Base-by-base conservation (phyloP, 2,797 vertebrate genomes). In the Psittacula derbiana region DNA sequence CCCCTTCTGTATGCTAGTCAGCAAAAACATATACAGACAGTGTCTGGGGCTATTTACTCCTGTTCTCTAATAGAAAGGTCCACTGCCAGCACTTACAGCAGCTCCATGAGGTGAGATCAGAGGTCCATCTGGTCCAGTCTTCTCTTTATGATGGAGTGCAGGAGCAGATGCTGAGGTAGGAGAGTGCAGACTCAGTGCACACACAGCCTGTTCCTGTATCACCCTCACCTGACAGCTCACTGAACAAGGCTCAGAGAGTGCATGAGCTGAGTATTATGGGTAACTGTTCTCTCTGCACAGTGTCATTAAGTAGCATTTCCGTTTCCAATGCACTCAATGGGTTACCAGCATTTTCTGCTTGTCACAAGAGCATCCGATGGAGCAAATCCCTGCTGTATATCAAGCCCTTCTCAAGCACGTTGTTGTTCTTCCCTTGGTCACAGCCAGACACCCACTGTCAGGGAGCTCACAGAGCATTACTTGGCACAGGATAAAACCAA, bases 401-500 rank as follows among this genome's bases (percentile, higher is more conserved):
- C 53, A 40, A 80, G n/a, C 65, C 80, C 73, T 86, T n/a, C 76
- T 30, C 50, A 5, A 62, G 57, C 73, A 23, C 1, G 4, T 8
- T 71, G n/a, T 6, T 74, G 21, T 55, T 71, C 84, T 72, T 41
- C 52, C 83, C 41, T 53, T 14, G 52, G 84, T 89, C 23, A 20
- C 10, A 66, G 21, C 57, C 89, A 90, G 70, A 80, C 82, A 70
- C 79, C 61, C 58, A 23, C 73, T 60, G 61, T 23, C 93, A 89
- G 52, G 55, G 71, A 69, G 81, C 89, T 58, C 11, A 30, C 73
- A 52, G 69, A 82, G 74, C 58, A 38, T 10, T 46, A 40, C 90
- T 85, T 87, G 90, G 90, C 90, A 69, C 33, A 12, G 79, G 55
- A 76, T 69, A 27, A 90, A 93, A 92, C 50, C 93, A 67, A 83